Conservation (phyloP, 2,113 vertebrate genomes). For the Sphyrna mokarran region DNA sequence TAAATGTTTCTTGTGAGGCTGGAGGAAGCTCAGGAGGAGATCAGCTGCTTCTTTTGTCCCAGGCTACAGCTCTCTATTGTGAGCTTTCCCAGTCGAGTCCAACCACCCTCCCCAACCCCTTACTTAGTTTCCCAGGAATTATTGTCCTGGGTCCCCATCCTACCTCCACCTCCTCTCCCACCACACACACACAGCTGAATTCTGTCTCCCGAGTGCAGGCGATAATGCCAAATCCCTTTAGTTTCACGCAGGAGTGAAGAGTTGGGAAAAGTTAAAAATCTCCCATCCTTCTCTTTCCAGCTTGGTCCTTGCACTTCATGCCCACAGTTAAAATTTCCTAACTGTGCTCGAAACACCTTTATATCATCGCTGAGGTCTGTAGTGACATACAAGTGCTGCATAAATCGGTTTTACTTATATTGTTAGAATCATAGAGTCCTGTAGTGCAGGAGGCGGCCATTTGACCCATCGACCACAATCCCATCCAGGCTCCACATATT, state of each 20-base stretch:
- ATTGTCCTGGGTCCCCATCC: background rate
- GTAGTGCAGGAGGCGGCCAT: too few relatives aligned
- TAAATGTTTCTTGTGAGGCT: background rate
- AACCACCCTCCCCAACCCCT: background rate
- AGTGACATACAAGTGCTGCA: background rate
- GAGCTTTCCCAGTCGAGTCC: background rate
- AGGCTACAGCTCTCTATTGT: background rate
- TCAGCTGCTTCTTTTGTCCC: background rate
- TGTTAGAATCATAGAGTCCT: background rate
- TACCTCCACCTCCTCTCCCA: background rate
- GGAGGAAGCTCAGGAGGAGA: background rate
- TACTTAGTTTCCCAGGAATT: background rate
- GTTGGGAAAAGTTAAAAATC: background rate
- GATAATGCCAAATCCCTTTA: background rate
- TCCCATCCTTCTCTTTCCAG: background rate
- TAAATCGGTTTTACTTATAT: background rate
- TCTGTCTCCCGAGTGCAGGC: too few relatives aligned
- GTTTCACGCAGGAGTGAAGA: background rate
- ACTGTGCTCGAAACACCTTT: background rate
- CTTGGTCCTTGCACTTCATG: too few relatives aligned
- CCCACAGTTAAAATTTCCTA: background rate
- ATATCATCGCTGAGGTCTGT: background rate
- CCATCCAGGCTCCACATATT: too few relatives aligned
- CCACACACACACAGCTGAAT: background rate
- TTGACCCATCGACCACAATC: too few relatives aligned